Percentiles rank a stretch among this genome's conserved stretches.
These are phyloP conservation scores for Margarornis squamiger DNA, from an alignment of 2,797 vertebrate species.

Conservation along the genomic window DNA sequence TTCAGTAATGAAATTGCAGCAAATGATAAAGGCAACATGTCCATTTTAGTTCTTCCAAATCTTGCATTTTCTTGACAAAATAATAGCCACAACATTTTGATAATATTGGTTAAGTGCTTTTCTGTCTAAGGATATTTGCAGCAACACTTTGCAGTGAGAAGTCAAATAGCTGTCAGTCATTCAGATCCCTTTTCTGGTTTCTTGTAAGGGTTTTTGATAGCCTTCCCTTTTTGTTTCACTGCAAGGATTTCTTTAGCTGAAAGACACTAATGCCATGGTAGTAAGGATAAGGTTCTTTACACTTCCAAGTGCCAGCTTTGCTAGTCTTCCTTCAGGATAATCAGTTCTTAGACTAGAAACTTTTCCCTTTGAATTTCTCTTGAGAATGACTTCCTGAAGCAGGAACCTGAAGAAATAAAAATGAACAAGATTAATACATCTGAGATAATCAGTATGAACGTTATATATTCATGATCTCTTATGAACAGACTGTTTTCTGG, in stretches of 20 bases:
- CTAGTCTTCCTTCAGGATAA: neutral
- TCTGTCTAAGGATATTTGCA: slow-evolving; percentile 34
- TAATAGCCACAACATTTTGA: slow-evolving; percentile 32
- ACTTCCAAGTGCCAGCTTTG: neutral
- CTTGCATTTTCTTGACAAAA: neutral
- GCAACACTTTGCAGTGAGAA: neutral
- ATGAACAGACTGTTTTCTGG: neutral
- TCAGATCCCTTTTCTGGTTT: neutral
- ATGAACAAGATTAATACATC: neutral
- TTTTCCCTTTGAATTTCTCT: neutral
- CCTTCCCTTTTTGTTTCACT: neutral
- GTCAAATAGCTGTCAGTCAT: slow-evolving; percentile 17
- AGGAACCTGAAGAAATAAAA: neutral
- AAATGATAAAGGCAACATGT: accelerated
- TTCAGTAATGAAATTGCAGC: neutral
- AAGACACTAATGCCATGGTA: neutral
- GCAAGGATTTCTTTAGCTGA: slow-evolving; percentile 5
- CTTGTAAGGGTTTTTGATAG: slow-evolving; percentile 6
- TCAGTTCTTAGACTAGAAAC: neutral
- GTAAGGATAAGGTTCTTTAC: neutral
- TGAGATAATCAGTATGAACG: neutral
- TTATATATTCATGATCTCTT: neutral
- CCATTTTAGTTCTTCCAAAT: neutral
- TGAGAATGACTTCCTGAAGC: neutral
- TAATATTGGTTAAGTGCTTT: neutral